Percentiles rank a stretch among this genome's conserved stretches.
Evolutionary conservation across 2,113 vertebrate genomes (phyloP).

Genomic region (Microtus ochrogaster): DNA sequence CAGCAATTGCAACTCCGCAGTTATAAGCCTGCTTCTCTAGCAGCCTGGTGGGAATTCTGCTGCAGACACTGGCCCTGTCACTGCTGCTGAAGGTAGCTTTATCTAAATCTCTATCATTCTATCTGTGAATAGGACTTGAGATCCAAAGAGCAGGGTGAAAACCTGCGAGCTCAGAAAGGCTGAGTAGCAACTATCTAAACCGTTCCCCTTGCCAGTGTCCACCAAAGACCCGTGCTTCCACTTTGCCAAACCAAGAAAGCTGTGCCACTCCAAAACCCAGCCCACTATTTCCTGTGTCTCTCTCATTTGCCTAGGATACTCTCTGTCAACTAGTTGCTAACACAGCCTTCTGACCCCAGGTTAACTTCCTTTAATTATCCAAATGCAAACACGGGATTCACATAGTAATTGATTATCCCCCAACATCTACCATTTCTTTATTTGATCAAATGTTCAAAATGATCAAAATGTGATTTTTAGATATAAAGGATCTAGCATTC

Average conservation of each 20-base stretch:
- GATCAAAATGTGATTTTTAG: background rate
- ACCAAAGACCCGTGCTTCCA: background rate
- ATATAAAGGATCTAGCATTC: background rate
- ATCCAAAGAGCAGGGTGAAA: background rate
- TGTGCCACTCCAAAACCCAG: background rate
- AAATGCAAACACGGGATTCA: background rate
- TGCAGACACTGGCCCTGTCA: background rate
- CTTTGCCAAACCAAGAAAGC: background rate
- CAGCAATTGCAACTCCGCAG: background rate
- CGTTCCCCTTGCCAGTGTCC: background rate
- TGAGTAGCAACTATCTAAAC: background rate
- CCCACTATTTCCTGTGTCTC: background rate
- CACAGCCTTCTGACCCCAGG: background rate
- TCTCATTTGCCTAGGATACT: background rate
- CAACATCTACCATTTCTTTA: slow-evolving; percentile 3
- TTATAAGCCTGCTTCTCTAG: background rate
- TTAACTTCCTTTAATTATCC: background rate
- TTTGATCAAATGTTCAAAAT: slow-evolving; percentile 15
- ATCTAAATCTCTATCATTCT: background rate
- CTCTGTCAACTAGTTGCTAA: background rate
- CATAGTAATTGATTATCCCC: background rate
- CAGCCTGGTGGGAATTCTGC: background rate
- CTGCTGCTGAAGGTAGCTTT: background rate
- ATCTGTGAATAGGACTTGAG: background rate
- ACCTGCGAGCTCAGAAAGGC: background rate